Conservation (phyloP, 1,140 invertebrate genomes). For the Caenorhabditis briggsae region DNA sequence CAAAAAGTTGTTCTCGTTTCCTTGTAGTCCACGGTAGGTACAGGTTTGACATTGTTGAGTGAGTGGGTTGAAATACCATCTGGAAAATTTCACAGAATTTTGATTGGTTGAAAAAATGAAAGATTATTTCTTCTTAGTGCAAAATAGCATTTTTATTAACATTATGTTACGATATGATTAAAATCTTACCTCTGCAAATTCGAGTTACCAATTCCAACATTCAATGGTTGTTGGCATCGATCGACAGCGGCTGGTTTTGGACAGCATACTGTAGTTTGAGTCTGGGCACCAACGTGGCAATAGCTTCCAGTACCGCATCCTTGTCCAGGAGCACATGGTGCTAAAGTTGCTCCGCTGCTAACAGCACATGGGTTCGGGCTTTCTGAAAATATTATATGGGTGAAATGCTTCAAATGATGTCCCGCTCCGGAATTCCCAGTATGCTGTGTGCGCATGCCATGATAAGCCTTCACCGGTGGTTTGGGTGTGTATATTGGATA, state of each 20-base stretch:
- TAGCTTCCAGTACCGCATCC: constrained; percentile 71
- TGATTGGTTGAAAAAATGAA: too few species aligned
- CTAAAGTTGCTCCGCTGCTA: constrained; percentile 57
- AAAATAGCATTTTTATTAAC: neutral
- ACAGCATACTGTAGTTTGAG: constrained; percentile 75
- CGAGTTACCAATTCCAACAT: constrained; percentile 74
- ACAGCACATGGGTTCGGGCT: constrained; percentile 76
- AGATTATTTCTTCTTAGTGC: too few species aligned
- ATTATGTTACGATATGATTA: too few species aligned
- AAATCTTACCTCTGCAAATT: constrained; percentile 71
- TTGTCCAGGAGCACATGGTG: constrained; percentile 70
- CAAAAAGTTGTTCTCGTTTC: constrained; percentile 78
- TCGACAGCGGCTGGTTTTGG: constrained; percentile 74
- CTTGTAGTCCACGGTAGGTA: constrained; percentile 74
- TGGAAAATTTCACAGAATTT: neutral
- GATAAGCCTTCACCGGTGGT: neutral
- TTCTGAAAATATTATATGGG: constrained; percentile 68
- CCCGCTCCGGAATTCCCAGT: neutral
- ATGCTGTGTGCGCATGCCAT: neutral
- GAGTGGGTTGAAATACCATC: constrained; percentile 76
- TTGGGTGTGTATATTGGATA: too few species aligned
- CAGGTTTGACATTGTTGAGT: constrained; percentile 73
- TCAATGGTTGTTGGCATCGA: constrained; percentile 75
- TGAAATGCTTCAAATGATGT: neutral
- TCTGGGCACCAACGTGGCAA: constrained; percentile 74